Evolutionary conservation across 2,888 invertebrate species (phyloP), one percentile per base, ranked within the genome.

Genomic region (Netelia fuscicornis): DNA sequence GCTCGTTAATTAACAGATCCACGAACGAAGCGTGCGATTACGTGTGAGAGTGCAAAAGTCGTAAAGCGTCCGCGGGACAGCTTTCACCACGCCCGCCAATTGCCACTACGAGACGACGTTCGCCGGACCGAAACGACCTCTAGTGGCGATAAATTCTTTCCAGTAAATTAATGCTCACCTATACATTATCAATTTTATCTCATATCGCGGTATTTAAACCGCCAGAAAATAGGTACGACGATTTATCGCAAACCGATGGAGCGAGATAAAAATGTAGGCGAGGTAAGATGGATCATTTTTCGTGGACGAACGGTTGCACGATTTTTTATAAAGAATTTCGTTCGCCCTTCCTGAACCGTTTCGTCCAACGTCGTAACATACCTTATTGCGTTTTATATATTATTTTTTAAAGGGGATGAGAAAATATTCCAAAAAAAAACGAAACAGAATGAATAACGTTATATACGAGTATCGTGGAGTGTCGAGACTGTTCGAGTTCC

Each of bases 1-100:
- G 67, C 67, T 58, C 58, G 56, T 67, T 68, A 68, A 68, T 77
- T 77, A 77, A 20, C n/a, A 8, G 11, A 77, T 68, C 25, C 58
- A 48, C 64, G 68, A 64, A 70, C 20, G 17, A 42, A 64, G 56
- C 76, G 23, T 56, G 67, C 58, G 64, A 75, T 75, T 75, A 65
- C 52, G 54, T 1, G 20, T 20, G 37, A n/a, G 23, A 67, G 58
- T 56, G 42, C 20, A 52, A 74, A 30, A 37, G 58, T 67, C 58
- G 67, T 74, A 74, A 74, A 81, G 67, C 44, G 52, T 48, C 42
- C 56, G 64, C 9, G 6, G 42, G 54, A 42, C 8, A 37, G 64
- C 64, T 64, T 25, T 48, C 23, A 67, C 67, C 42, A 44, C 44
- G 44, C 65, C 65, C 65, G 44, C 20, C 60, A 65, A 65, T 65